phyloP scores from a whole-genome alignment of 2,888 invertebrate species.

The Zhengitettix transpicula region DNA sequence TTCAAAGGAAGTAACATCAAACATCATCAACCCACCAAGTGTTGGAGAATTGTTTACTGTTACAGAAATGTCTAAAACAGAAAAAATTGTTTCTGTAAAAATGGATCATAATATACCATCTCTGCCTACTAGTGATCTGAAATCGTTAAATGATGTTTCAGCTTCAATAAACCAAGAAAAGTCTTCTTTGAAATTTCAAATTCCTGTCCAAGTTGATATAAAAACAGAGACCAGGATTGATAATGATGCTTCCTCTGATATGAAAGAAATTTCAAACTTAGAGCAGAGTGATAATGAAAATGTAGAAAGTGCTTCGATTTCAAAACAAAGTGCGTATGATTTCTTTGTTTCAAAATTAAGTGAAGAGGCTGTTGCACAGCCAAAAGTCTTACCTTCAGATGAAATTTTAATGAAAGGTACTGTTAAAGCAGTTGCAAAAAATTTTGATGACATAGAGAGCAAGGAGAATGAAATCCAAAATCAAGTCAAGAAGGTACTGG shows the following conservation, averaged over 20 bases:
- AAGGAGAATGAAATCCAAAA: too few relatives aligned
- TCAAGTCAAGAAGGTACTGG: not conserved
- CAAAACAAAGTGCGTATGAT: conserved; percentile 45
- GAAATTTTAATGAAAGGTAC: not conserved
- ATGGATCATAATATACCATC: conserved; percentile 7
- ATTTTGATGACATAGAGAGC: not conserved
- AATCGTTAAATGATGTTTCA: not conserved
- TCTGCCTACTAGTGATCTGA: not conserved
- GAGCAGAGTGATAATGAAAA: not conserved
- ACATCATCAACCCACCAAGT: not conserved
- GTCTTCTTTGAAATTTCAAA: not conserved
- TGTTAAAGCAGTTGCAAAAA: not conserved
- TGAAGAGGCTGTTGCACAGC: conserved; percentile 16
- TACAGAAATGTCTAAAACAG: conserved; percentile 18
- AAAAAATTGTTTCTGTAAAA: conserved; percentile 18
- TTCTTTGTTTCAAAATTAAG: conserved; percentile 49
- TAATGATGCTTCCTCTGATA: not conserved
- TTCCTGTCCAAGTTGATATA: not conserved
- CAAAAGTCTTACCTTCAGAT: not conserved
- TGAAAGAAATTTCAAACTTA: not conserved
- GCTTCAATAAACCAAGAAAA: not conserved
- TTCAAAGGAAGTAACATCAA: not conserved
- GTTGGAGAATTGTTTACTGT: conserved; percentile 12
- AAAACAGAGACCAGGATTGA: not conserved
- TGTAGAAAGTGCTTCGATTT: conserved; percentile 39